Evolutionary conservation across 2,113 vertebrate species (phyloP).

Genomic region (Muntiacus reevesi): DNA sequence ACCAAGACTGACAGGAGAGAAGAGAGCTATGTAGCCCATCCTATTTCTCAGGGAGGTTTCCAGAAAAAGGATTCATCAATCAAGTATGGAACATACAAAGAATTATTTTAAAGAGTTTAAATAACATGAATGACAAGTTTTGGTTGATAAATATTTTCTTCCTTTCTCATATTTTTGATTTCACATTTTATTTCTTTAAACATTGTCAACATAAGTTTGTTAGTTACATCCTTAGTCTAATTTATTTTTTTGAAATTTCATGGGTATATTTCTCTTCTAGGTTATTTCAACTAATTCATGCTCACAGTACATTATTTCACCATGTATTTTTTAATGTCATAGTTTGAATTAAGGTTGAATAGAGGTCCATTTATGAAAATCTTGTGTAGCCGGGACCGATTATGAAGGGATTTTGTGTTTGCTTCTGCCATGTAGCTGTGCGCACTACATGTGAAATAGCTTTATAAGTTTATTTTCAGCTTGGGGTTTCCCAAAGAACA

Average conservation of each 20-base stretch:
- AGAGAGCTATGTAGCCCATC: neutral
- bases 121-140: neutral
- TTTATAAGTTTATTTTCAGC: neutral
- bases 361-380: neutral
- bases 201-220: neutral
- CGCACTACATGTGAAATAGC: neutral
- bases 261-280: neutral
- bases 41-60: neutral
- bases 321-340: neutral
- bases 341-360: neutral
- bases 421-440: neutral
- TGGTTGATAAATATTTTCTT: neutral
- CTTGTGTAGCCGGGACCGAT: accelerated
- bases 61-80: neutral
- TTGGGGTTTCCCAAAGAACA: neutral
- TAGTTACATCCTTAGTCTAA: neutral
- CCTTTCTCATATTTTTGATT: neutral
- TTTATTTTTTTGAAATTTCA: neutral
- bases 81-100: neutral
- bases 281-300: neutral
- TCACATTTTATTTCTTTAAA: neutral
- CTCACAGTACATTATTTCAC: neutral
- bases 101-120: neutral
- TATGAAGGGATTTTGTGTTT: neutral
- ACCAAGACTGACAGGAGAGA: neutral